Percentiles rank a stretch among this genome's conserved stretches.
Evolutionary conservation across 2,888 invertebrate genomes (phyloP).

Genomic region (Cistogaster globosa): DNA sequence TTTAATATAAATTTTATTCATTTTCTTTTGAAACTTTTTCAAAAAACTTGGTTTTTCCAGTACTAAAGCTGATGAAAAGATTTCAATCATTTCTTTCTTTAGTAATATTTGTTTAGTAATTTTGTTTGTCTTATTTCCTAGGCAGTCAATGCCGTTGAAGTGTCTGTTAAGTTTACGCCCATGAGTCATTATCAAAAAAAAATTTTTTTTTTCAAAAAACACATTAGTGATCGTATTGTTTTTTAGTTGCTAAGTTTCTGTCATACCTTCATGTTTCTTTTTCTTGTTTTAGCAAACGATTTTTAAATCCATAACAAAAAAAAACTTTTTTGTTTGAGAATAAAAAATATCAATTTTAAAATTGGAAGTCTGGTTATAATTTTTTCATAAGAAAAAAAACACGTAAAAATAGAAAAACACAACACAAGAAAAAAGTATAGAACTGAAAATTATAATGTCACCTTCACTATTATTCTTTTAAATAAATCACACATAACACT

Average conservation of each 20-base stretch:
- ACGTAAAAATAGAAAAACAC: background rate
- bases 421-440: background rate
- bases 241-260: constrained; percentile 27
- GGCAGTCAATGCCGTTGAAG: too few relatives aligned
- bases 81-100: too few relatives aligned
- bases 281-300: background rate
- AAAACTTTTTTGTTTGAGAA: background rate
- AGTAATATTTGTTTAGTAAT: too few relatives aligned
- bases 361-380: background rate
- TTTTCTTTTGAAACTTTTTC: too few relatives aligned
- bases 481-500: constrained; percentile 3
- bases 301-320: background rate
- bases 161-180: too few relatives aligned
- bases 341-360: background rate
- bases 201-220: background rate
- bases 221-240: background rate
- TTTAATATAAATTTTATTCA: too few relatives aligned
- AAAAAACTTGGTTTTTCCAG: too few relatives aligned
- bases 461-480: background rate
- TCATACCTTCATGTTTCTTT: constrained; percentile 28
- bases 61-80: too few relatives aligned
- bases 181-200: background rate
- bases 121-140: too few relatives aligned
- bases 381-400: background rate
- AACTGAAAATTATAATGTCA: constrained; percentile 18